Percentiles rank a stretch among this genome's conserved stretches.
phyloP scores from a whole-genome alignment of 2,888 invertebrate species.

The Temnothorax unifasciatus region DNA sequence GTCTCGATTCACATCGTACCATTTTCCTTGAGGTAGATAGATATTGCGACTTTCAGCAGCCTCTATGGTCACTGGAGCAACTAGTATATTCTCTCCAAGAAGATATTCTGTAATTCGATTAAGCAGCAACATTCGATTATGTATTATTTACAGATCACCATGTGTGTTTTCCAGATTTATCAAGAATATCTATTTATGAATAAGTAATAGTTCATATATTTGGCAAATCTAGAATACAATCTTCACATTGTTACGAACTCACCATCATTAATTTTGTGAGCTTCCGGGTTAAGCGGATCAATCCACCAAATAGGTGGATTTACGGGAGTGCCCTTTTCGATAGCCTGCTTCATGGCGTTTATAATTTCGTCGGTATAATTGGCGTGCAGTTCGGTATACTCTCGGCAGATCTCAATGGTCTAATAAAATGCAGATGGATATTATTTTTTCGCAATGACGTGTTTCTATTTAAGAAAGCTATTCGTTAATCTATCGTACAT shows the following conservation, averaged over 20 bases:
- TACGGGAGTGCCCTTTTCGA: slow-evolving; percentile 90
- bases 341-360: slow-evolving; percentile 88
- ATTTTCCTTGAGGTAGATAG: slow-evolving; percentile 92
- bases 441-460: not conserved
- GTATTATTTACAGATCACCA: no score
- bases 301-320: slow-evolving; percentile 96
- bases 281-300: slow-evolving; percentile 88
- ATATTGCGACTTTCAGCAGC: slow-evolving; percentile 89
- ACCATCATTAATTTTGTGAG: slow-evolving; percentile 87
- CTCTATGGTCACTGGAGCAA: slow-evolving; percentile 92
- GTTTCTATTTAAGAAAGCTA: not conserved
- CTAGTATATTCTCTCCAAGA: slow-evolving; percentile 92
- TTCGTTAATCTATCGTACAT: not conserved
- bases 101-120: slow-evolving; percentile 89
- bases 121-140: slow-evolving; percentile 19
- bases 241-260: slow-evolving; percentile 47
- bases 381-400: slow-evolving; percentile 90
- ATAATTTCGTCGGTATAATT: slow-evolving; percentile 88
- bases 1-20: slow-evolving; percentile 85
- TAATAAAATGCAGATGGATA: slow-evolving; percentile 82
- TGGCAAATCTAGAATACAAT: slow-evolving; percentile 8
- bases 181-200: not conserved
- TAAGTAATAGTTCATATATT: not conserved
- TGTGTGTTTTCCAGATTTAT: not conserved
- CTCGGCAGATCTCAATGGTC: slow-evolving; percentile 89